A percentile compares a stretch with the other conserved stretches of the same genome.
These are phyloP conservation scores for Burhinus bistriatus DNA, from an alignment of 2,113 vertebrate genomes.

Conservation along the genomic window DNA sequence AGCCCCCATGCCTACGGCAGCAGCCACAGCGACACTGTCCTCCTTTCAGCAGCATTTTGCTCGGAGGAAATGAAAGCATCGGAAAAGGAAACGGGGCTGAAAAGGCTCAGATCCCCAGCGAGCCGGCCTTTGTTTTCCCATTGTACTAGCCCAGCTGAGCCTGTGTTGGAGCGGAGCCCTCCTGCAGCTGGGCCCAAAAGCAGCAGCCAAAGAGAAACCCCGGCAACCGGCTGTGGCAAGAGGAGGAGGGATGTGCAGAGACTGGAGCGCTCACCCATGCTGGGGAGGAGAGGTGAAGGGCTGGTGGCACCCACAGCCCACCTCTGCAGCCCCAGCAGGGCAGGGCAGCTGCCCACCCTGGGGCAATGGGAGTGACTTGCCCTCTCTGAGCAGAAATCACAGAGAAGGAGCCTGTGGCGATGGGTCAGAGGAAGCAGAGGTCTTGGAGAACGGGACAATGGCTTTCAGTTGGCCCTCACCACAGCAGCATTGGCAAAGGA, in stretches of 20 bases:
- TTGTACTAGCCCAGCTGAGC: slow-evolving; percentile 60
- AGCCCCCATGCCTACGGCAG: not conserved
- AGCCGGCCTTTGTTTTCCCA: slow-evolving; percentile 34
- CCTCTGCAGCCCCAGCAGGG: not conserved
- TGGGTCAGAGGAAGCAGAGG: not conserved
- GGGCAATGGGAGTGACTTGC: not conserved
- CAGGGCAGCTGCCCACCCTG: not conserved
- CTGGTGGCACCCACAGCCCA: not conserved
- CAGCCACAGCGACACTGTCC: not conserved
- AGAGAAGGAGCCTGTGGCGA: not conserved
- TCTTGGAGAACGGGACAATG: not conserved
- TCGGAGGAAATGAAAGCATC: slow-evolving; percentile 37
- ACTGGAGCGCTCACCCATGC: not conserved
- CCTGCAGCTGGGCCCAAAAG: slow-evolving; percentile 60
- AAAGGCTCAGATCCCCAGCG: slow-evolving; percentile 33
- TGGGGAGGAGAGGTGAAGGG: not conserved
- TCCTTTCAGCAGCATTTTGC: slow-evolving; percentile 34
- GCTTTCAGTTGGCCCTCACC: not conserved
- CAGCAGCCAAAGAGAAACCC: slow-evolving; percentile 54
- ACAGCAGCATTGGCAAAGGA: not conserved
- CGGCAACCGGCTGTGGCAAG: not conserved
- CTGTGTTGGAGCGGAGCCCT: slow-evolving; percentile 65
- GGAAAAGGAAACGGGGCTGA: slow-evolving; percentile 54
- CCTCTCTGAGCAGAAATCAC: not conserved
- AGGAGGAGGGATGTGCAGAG: not conserved